A percentile compares a stretch with the other conserved stretches of the same genome.
These are phyloP conservation scores for Drosophila quasianomalipes DNA, from an alignment of 2,888 invertebrate genomes.

Conservation along the genomic window DNA sequence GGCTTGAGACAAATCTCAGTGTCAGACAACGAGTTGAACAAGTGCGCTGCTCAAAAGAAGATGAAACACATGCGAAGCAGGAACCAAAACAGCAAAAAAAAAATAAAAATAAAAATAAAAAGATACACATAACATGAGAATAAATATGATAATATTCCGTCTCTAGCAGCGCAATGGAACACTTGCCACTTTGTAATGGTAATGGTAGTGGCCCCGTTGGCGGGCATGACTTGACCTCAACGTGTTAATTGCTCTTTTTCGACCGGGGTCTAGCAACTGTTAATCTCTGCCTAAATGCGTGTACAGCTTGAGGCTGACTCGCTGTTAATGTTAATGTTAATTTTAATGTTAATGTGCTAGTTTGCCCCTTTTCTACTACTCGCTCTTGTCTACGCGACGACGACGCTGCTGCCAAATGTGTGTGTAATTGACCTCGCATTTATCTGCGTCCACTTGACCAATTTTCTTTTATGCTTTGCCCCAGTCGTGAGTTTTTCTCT, in stretches of 20 bases:
- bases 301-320: conserved; percentile 42
- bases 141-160: conserved; percentile 58
- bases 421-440: conserved; percentile 63
- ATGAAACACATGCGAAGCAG: conserved; percentile 51
- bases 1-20: conserved; percentile 42
- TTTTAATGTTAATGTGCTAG: conserved; percentile 23
- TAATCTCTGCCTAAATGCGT: conserved; percentile 62
- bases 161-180: conserved; percentile 26
- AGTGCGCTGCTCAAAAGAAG: conserved; percentile 39
- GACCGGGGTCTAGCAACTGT: conserved; percentile 46
- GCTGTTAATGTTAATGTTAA: conserved; percentile 50
- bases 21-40: conserved; percentile 37
- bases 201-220: conserved; percentile 51
- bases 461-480: conserved; percentile 33
- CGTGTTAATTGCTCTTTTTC: conserved; percentile 69
- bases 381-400: conserved; percentile 29
- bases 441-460: conserved; percentile 45
- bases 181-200: conserved; percentile 52
- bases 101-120: not conserved
- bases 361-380: conserved; percentile 41
- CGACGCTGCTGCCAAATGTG: conserved; percentile 57
- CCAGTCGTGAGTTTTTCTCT: conserved; percentile 22
- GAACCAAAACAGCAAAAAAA: conserved; percentile 43
- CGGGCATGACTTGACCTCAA: conserved; percentile 69
- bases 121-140: conserved; percentile 33